These are phyloP conservation scores for Homarus americanus DNA, from an alignment of 1,140 invertebrate species.

Conservation along the genomic window DNA sequence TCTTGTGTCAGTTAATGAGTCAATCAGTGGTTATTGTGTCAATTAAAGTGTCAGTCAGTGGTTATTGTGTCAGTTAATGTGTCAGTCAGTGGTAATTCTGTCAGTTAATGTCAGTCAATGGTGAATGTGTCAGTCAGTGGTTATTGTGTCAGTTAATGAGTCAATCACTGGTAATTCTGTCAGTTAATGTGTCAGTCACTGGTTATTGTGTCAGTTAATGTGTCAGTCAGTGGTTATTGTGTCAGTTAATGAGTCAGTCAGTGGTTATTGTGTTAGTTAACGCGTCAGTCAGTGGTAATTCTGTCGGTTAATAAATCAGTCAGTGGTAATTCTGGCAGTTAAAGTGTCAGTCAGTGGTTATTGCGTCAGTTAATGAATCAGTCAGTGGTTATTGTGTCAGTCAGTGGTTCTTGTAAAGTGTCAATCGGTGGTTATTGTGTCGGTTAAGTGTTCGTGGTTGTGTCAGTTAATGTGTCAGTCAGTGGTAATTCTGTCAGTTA, in stretches of 20 bases:
- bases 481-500: neutral
- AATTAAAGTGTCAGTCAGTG: slow-evolving; percentile 2
- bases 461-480: neutral
- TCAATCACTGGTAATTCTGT: too few relatives aligned
- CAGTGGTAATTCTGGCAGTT: neutral
- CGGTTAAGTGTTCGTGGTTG: neutral
- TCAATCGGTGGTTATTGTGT: neutral
- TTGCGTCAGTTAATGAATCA: neutral
- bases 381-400: neutral
- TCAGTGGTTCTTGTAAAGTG: neutral
- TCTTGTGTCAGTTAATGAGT: neutral
- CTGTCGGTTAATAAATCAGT: neutral
- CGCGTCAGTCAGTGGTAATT: neutral
- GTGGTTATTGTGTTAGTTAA: neutral
- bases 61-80: neutral
- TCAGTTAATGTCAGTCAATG: neutral
- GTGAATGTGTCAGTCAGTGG: neutral
- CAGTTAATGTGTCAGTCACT: neutral
- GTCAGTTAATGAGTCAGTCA: neutral
- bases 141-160: too few relatives aligned
- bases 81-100: neutral
- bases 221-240: neutral
- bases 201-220: neutral
- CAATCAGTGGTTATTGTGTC: neutral
- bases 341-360: neutral